Evolutionary conservation across 2,797 vertebrate species (phyloP), one percentile per base, ranked within the genome.

Genomic region (Pelodytes ibericus): DNA sequence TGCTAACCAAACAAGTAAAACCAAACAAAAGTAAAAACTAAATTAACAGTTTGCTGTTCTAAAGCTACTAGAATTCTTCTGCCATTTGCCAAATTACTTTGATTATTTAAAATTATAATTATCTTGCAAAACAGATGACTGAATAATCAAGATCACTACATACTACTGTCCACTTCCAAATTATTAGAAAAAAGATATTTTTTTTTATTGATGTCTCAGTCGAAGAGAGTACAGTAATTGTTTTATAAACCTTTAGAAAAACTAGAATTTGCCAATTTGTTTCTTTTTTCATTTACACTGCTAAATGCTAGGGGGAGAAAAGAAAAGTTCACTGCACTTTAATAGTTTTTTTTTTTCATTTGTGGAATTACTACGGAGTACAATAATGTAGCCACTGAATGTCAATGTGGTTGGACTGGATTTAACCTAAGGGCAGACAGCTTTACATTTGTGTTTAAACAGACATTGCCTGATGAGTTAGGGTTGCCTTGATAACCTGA

Each of bases 391-490:
- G 63, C 30, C 58, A 41, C 44, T 30, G 58, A 70, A 70, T 63
- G 47, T 76, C 59, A 76, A 49, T 22, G 30, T 75, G 56, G 39
- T 41, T 68, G 30, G 30, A 70, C 70, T 31, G 49, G 15, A 44
- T 62, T 30, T 62, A 41, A 18, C 44, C 57, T 36, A 36, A 62
- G 53, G 58, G 39, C 51, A 64, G 31, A 44, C 29, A 36, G 29
- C 26, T 74, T 66, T 66, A 36, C 62, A 74, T 74, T 74, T 59
- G 49, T 66, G 53, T 58, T 66, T 30, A 44, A 66, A 56, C 30
- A 39, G 41, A 56, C 36, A 58, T 25, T 66, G 49, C 47, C 61
- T 72, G 58, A 72, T 64, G n/a, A 58, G 33, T 36, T 62, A 62
- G 30, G 27, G 62, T 58, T 44, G 47, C 66, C 66, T 56, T 74